Evolutionary conservation across 2,797 vertebrate genomes (phyloP), one percentile per base, ranked within the genome.

Genomic region (Catostomus latipinnis): DNA sequence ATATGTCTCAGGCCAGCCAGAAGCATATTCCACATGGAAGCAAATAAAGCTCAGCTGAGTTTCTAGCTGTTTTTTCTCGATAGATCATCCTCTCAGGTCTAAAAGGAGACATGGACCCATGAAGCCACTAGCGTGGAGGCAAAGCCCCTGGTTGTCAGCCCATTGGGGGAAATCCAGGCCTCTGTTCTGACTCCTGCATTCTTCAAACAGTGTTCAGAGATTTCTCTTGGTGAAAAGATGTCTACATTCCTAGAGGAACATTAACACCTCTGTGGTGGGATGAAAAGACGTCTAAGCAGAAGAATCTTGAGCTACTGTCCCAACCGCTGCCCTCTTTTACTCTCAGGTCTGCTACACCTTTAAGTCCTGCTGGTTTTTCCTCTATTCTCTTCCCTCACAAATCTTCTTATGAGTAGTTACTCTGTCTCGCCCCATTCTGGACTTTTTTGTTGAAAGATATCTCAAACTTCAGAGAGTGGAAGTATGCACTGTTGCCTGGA

Each of bases 231-330:
- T 71, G 73, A 60, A 53, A 54, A 53, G 46, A 53, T 18, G 45
- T 6, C 75, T 81, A n/a, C 60, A 50, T 0, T 73, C 81, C 82
- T 81, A 16, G 56, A 83, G 85, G 74, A 82, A 71, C 76, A 14
- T 8, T 77, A 83, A 85, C 81, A 84, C 84, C 82, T 83, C 80
- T 14, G 46, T 5, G 75, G 80, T 22, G 3, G 68, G 85, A 87
- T 88, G 78, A 86, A 86, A 65, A 34, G 61, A 86, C 18, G 83
- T 86, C 83, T 80, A 84, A 81, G 84, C 84, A 68, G 66, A 79
- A 57, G 71, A 81, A 77, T 83, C 80, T 34, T 46, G 6, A 46
- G 62, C 62, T 14, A 65, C 43, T 46, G 34, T 34, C 34, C 34
- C 34, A 34, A 34, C 34, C 4, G 34, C 34, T 34, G 34, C 34